phyloP scores from a whole-genome alignment of 2,113 vertebrate genomes.

The Casuarius casuarius region DNA sequence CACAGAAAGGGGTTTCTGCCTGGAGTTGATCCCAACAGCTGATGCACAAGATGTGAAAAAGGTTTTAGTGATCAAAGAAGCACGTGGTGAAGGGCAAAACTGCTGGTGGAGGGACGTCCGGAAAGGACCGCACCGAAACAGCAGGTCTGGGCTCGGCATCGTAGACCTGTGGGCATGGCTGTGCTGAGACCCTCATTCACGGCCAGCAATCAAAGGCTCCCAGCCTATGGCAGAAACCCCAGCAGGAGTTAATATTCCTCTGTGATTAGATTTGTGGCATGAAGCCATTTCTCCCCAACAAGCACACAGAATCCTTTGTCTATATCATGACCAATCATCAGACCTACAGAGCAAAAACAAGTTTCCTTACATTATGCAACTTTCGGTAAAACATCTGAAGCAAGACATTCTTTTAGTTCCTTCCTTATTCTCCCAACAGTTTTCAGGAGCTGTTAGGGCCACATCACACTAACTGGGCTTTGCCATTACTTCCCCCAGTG shows the following conservation, averaged over 20 bases:
- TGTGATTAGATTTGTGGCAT: not conserved
- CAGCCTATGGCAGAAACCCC: not conserved
- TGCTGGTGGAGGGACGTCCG: not conserved
- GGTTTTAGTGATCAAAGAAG: not conserved
- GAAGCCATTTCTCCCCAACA: not conserved
- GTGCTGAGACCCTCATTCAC: not conserved
- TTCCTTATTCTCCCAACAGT: conserved; percentile 27
- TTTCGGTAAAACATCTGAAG: not conserved
- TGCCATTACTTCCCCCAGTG: not conserved
- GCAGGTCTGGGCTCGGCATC: not conserved
- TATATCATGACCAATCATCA: not conserved
- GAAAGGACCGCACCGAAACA: not conserved
- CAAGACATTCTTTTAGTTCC: conserved; percentile 9
- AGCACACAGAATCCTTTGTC: not conserved
- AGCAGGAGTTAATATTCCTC: not conserved
- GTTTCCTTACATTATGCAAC: not conserved
- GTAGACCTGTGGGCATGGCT: fast-evolving
- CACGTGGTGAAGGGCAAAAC: not conserved
- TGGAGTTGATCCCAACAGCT: not conserved
- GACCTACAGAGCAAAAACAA: not conserved
- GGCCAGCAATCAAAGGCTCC: not conserved
- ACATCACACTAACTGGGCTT: not conserved
- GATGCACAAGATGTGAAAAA: not conserved
- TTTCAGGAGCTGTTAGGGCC: not conserved
- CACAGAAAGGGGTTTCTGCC: not conserved